Evolutionary conservation across 1,140 invertebrate genomes (phyloP), one percentile per base, ranked within the genome.

Genomic region (Wasmannia auropunctata): DNA sequence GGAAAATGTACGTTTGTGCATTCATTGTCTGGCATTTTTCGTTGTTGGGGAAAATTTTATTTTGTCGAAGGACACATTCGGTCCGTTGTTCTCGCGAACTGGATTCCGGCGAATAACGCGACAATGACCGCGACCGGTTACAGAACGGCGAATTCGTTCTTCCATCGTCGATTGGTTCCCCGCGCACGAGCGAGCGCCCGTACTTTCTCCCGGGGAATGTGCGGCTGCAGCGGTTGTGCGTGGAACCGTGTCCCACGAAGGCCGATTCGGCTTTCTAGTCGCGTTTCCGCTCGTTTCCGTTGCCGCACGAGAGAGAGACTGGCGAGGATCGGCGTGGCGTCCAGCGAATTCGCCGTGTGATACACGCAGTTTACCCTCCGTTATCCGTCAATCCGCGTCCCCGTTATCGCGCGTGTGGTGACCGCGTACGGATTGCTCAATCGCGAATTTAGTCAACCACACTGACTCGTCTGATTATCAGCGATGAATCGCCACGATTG

Each of bases 151-250:
- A 28, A 25, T 72, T 60, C 19, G 28, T 83, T 60, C 43, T 74
- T n/a, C 40, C 19, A 40, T 14, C 51, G 28, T 58, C 67, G 67
- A 83, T 60, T 74, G 79, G 51, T 58, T 43, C 67, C 25, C 51
- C 31, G 77, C 7, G 37, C 46, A 31, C 62, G 16, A 34, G 5
- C 76, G 46, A 80, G 22, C 46, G 51, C 25, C 34, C 14, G 19
- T 43, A 72, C 79, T 83, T 83, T 83, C 79, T 83, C 79, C 31
- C 51, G 25, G 51, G 22, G 79, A 72, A 83, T 83, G 67, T 58
- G 37, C 25, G 51, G 11, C 28, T 2, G 34, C 70, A 56, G 63
- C 25, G 4, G 31, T 67, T 54, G 79, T 72, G 67, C 31, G 51
- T 83, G 76, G 25, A 81, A 31, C 51, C 63, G 34, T 49, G 31